These are phyloP conservation scores for Parnassius smintheus DNA, from an alignment of 2,888 invertebrate genomes.

Conservation along the genomic window DNA sequence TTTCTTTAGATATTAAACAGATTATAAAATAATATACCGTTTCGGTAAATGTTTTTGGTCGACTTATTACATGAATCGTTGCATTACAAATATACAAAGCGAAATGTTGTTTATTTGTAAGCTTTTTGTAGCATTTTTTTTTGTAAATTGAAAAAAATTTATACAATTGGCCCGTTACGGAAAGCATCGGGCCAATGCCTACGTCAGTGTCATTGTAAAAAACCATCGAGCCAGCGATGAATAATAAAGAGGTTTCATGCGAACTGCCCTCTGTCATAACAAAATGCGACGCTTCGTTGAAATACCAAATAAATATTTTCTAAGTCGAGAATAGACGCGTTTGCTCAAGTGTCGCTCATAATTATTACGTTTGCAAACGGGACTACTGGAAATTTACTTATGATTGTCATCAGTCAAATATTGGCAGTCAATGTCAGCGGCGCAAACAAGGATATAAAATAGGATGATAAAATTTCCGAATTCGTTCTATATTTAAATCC, in stretches of 20 bases:
- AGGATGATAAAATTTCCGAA: too few species aligned
- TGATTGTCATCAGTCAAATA: conserved; percentile 8
- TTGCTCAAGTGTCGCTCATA: background rate
- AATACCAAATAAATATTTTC: conserved; percentile 8
- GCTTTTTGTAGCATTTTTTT: background rate
- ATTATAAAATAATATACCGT: too few species aligned
- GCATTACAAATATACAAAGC: too few species aligned
- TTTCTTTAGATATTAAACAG: too few species aligned
- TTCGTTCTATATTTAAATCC: too few species aligned
- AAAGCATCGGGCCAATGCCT: conserved; percentile 13
- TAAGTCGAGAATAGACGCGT: background rate
- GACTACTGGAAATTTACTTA: background rate
- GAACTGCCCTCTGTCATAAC: conserved; percentile 31
- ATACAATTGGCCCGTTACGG: conserved; percentile 1
- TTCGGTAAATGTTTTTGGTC: too few species aligned
- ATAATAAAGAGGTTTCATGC: conserved; percentile 39
- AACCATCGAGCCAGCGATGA: conserved; percentile 32
- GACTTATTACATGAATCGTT: too few species aligned
- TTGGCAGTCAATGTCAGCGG: background rate
- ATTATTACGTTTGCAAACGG: background rate
- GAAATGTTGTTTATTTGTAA: background rate
- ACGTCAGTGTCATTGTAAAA: conserved; percentile 23
- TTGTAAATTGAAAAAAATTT: background rate
- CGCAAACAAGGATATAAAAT: background rate
- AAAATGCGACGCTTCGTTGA: conserved; percentile 25